A percentile compares a stretch with the other conserved stretches of the same genome.
Evolutionary conservation across 2,113 vertebrate genomes (phyloP).

Genomic region (Forbesichthys agassizii): DNA sequence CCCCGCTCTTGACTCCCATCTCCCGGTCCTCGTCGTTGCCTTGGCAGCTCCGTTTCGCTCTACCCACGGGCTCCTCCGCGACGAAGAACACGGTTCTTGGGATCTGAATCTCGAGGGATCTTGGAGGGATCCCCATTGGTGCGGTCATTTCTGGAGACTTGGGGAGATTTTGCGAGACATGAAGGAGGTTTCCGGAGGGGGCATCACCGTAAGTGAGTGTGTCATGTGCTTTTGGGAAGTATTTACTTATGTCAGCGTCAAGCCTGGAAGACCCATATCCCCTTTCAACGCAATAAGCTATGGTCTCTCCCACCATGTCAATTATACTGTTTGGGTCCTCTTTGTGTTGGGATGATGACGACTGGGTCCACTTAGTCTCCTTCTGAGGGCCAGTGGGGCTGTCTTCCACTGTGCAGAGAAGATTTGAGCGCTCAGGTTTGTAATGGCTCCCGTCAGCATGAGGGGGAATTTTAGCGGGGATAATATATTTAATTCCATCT

Average conservation of each 20-base stretch:
- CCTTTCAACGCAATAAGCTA: slow-evolving; percentile 38
- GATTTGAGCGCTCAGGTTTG: slow-evolving; percentile 38
- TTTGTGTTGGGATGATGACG: slow-evolving; percentile 49
- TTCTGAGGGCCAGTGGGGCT: slow-evolving; percentile 13
- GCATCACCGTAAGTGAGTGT: slow-evolving; percentile 6
- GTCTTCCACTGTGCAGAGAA: slow-evolving; percentile 37
- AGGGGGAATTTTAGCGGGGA: slow-evolving; percentile 2
- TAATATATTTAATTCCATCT: slow-evolving; percentile 20
- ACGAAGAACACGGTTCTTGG: slow-evolving; percentile 74
- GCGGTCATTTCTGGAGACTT: slow-evolving; percentile 38
- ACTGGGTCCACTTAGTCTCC: slow-evolving; percentile 34
- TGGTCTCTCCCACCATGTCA: slow-evolving; percentile 48
- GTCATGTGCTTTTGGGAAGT: slow-evolving; percentile 21
- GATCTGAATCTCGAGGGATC: slow-evolving; percentile 53
- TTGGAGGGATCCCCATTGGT: slow-evolving; percentile 9
- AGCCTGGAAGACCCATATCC: slow-evolving; percentile 10
- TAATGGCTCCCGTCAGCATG: slow-evolving; percentile 11
- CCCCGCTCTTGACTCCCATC: slow-evolving; percentile 35
- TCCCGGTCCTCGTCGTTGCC: background rate
- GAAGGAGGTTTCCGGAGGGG: slow-evolving; percentile 14
- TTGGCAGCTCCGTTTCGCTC: slow-evolving; percentile 27
- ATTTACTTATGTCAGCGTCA: slow-evolving; percentile 3
- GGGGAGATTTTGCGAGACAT: slow-evolving; percentile 19
- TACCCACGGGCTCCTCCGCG: slow-evolving; percentile 51
- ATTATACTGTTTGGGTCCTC: slow-evolving; percentile 60